phyloP scores from a whole-genome alignment of 1,140 invertebrate genomes.

The Subanguina moxae region DNA sequence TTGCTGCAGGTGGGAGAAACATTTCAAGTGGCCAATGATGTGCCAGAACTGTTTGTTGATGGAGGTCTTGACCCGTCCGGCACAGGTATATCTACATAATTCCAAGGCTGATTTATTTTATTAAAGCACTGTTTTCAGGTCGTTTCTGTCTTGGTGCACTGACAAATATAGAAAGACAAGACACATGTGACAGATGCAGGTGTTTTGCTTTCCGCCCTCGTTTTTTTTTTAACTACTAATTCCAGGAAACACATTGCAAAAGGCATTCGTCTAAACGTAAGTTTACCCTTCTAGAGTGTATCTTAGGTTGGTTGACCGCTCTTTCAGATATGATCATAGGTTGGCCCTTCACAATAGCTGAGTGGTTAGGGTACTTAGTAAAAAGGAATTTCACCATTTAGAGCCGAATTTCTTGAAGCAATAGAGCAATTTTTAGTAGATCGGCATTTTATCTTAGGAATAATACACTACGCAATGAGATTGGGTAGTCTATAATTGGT shows the following conservation, averaged over 20 bases:
- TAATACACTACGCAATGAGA: too few relatives aligned
- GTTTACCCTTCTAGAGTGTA: too few relatives aligned
- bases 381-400: too few relatives aligned
- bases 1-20: conserved; percentile 23
- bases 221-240: not conserved
- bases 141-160: conserved; percentile 9
- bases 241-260: conserved; percentile 27
- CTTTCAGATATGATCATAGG: too few relatives aligned
- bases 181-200: conserved; percentile 7
- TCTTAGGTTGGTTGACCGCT: too few relatives aligned
- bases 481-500: too few relatives aligned
- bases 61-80: conserved; percentile 26
- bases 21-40: conserved; percentile 25
- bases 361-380: too few relatives aligned
- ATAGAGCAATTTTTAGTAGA: too few relatives aligned
- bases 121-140: not conserved
- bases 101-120: not conserved
- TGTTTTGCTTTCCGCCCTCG: not conserved
- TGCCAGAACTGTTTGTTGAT: conserved; percentile 29
- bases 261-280: conserved; percentile 29
- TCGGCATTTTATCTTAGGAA: too few relatives aligned
- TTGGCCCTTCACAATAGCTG: too few relatives aligned
- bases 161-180: conserved; percentile 17
- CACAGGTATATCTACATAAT: conserved; percentile 28
- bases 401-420: too few relatives aligned